Conservation (phyloP, 2,888 invertebrate species). For the Ornithoptera alexandrae region DNA sequence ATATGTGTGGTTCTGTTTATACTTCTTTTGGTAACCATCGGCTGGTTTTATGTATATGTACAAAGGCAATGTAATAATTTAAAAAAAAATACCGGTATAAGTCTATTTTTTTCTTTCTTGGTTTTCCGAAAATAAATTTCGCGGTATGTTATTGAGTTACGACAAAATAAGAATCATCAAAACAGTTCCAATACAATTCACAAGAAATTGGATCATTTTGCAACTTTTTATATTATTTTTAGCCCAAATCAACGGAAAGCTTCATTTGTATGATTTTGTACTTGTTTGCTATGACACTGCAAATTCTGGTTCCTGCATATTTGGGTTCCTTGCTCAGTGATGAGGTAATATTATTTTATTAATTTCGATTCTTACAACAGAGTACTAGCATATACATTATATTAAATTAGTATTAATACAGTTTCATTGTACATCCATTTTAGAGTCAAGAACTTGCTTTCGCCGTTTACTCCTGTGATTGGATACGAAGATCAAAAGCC, state of each 20-base stretch:
- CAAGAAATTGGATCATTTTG: neutral
- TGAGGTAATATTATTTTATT: constrained; percentile 42
- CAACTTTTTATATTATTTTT: constrained; percentile 30
- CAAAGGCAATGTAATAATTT: neutral
- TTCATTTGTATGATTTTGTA: constrained; percentile 49
- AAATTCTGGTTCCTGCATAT: constrained; percentile 55
- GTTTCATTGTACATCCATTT: constrained; percentile 20
- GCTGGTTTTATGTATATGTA: neutral
- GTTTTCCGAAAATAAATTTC: neutral
- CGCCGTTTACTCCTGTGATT: constrained; percentile 57
- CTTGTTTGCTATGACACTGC: constrained; percentile 45
- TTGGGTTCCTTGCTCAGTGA: constrained; percentile 52
- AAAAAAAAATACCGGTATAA: neutral
- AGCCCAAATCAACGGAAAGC: constrained; percentile 48
- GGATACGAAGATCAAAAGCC: constrained; percentile 51
- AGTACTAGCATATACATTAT: neutral
- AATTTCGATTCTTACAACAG: neutral
- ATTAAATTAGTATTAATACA: neutral
- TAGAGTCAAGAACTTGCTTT: constrained; percentile 52
- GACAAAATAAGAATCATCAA: neutral
- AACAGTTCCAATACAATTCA: neutral
- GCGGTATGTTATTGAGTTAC: neutral
- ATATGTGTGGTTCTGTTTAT: constrained; percentile 58
- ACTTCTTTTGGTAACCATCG: constrained; percentile 49
- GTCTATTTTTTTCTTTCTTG: neutral